These are phyloP conservation scores for Diorhabda elongata DNA, from an alignment of 1,140 invertebrate genomes.

Conservation along the genomic window DNA sequence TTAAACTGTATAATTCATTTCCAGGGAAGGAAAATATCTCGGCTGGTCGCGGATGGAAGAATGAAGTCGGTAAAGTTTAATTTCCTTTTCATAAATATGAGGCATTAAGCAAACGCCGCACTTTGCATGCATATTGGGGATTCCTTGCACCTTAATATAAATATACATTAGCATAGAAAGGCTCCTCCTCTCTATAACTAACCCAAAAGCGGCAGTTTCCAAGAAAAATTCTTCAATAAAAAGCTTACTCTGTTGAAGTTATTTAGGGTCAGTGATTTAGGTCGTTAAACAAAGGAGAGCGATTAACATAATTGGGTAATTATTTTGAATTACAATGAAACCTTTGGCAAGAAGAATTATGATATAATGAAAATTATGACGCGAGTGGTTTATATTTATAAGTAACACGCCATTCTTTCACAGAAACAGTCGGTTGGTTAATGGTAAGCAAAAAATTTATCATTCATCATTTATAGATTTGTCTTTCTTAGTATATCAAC, in stretches of 20 bases:
- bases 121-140: slow-evolving; percentile 34
- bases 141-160: slow-evolving; percentile 34
- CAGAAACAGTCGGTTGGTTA: too few relatives aligned
- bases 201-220: not conserved
- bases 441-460: too few relatives aligned
- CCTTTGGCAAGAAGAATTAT: too few relatives aligned
- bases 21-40: slow-evolving; percentile 8
- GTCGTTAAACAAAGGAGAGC: not conserved
- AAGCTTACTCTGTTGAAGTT: not conserved
- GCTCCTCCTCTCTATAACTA: slow-evolving; percentile 5
- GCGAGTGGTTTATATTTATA: too few relatives aligned
- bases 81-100: slow-evolving; percentile 34
- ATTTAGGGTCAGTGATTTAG: not conserved
- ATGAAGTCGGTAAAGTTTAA: slow-evolving; percentile 25
- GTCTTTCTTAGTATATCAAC: too few relatives aligned
- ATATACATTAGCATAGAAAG: slow-evolving; percentile 31
- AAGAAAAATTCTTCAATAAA: not conserved
- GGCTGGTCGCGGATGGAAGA: slow-evolving; percentile 11
- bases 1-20: slow-evolving; percentile 9
- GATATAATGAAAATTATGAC: too few relatives aligned
- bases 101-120: slow-evolving; percentile 26
- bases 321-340: too few relatives aligned
- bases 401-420: too few relatives aligned
- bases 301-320: not conserved
- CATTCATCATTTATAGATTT: too few relatives aligned